Evolutionary conservation across 2,797 vertebrate species (phyloP), one percentile per base, ranked within the genome.

Genomic region (Triplophysa yarkandensis): DNA sequence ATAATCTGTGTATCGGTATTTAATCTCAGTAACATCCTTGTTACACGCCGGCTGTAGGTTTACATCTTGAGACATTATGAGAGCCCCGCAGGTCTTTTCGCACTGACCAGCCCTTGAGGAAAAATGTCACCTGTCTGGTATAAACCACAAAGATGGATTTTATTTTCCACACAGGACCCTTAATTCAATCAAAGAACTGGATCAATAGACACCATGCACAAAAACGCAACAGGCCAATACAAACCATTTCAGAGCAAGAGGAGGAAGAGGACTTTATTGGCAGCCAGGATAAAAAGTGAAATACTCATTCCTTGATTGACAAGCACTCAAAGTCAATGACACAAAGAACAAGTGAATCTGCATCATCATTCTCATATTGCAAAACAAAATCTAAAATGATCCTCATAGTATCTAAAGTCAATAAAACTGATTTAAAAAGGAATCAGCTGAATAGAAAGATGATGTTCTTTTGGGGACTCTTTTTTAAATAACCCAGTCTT

Each of bases 71-170:
- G 16, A 65, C 48, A 25, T 14, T 9, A 46, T 44, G 43, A 50
- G 21, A 61, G 36, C 19, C 46, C 25, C 11, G 58, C 32, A 44
- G 71, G 5, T 23, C 27, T 44, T 66, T 11, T 34, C 82, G n/a
- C n/a, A 87, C 87, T 84, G 77, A 88, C 90, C 87, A 86, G 85
- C 80, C 63, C 57, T 76, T 72, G 77, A 70, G 83, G 88, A 58
- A 86, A 90, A 91, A 92, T 90, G 89, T 91, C 89, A 90, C 87
- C 87, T 83, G 83, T 88, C 88, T 86, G 84, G 88, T 84, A 90
- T 86, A 87, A 86, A 82, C 77, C 85, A 83, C 82, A 71, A 61
- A 79, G 85, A 91, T 89, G 55, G 87, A 89, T 91, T 89, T 88
- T 84, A 16, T 81, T 79, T 78, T 54, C 80, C 79, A 83, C 85